Evolutionary conservation across 2,797 vertebrate species (phyloP), one percentile per base, ranked within the genome.

Genomic region (Syngnathus rostellatus): DNA sequence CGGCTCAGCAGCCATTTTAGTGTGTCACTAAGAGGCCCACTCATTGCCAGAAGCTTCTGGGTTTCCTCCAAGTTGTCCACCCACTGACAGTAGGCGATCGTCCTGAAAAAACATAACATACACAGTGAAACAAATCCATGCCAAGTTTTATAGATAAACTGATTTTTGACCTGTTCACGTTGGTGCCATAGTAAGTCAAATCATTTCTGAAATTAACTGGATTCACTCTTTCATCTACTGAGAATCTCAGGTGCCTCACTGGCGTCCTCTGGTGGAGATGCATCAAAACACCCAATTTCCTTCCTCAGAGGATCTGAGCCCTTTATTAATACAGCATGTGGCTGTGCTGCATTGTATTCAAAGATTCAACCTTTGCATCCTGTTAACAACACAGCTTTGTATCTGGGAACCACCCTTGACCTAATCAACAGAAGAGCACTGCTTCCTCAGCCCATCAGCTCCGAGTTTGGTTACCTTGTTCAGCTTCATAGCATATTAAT

Each of bases 11-110:
- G 91, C 97, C 96, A 99, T 86, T 93, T 94, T 67, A 98, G 91
- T 37, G 95, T 89, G 81, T 95, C 93, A 40, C 95, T 95, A 82
- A 98, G 93, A 3, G 96, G 96, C 17, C 96, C 96, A 40, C 87
- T 92, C 81, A 96, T 90, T 0, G 93, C 90, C 74, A 99, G 91
- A 85, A 98, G 93, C 89, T 95, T 94, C 81, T 93, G 93, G 0
- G 96, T 99, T 86, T 98, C 93, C 2, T 95, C 93, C 75, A 96
- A 89, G 71, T 98, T 98, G 87, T 99, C 95, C 87, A 98, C 95
- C 97, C 97, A 99, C 19, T 99, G 97, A 86, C 96, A 99, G 85
- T 99, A 99, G 8, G 94, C 93, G 74, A 98, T 92, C 0, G 94
- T 96, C 96, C 96, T 98, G 84, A 1, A 43, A 37, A 7, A 45